Evolutionary conservation across 2,888 invertebrate genomes (phyloP).

Genomic region (Melieria omissa): DNA sequence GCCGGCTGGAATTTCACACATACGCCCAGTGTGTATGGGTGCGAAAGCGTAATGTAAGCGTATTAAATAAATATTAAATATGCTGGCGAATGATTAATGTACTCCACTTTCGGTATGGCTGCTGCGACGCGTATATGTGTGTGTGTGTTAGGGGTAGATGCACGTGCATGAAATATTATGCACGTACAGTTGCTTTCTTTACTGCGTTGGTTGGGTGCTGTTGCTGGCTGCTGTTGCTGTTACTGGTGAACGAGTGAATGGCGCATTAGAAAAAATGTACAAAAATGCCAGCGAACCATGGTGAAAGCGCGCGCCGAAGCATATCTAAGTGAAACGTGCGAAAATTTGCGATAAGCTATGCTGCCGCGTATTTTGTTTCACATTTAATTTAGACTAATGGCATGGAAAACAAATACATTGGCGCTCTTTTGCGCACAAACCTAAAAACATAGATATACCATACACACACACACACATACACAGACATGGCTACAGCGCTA

Average conservation of each 20-base stretch:
- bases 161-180: too few relatives aligned
- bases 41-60: too few relatives aligned
- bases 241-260: too few relatives aligned
- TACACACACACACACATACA: neutral
- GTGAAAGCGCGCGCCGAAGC: neutral
- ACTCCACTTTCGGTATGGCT: too few relatives aligned
- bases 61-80: too few relatives aligned
- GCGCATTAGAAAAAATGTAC: neutral
- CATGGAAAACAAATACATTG: neutral
- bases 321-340: neutral
- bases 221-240: too few relatives aligned
- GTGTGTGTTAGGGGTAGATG: neutral
- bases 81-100: too few relatives aligned
- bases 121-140: neutral
- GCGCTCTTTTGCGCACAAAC: too few relatives aligned
- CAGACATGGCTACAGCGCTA: neutral
- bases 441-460: neutral
- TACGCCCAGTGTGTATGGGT: too few relatives aligned
- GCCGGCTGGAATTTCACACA: too few relatives aligned
- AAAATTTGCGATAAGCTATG: neutral
- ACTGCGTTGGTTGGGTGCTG: too few relatives aligned
- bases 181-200: too few relatives aligned
- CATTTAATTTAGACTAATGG: conserved; percentile 14
- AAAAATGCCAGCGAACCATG: neutral
- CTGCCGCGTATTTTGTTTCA: neutral